Conservation (phyloP, 2,797 vertebrate genomes). For the Spinibarbus caldwelli region DNA sequence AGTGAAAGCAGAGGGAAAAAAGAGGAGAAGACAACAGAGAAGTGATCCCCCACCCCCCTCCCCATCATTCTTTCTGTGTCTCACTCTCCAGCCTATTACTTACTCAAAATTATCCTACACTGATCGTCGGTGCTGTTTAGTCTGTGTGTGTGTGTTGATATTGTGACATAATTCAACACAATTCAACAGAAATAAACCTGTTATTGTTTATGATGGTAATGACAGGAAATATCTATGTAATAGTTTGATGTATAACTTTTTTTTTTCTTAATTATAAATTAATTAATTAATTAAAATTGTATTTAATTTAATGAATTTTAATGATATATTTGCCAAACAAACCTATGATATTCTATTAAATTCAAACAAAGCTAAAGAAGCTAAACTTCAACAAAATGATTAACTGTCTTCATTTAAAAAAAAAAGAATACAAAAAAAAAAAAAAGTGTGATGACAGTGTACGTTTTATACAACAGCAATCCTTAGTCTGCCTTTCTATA, state of each 20-base stretch:
- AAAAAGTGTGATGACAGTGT: too few species aligned
- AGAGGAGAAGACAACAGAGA: constrained; percentile 41
- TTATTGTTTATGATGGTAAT: neutral
- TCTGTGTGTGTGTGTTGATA: neutral
- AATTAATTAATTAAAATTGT: neutral
- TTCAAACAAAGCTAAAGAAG: neutral
- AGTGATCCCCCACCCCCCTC: neutral
- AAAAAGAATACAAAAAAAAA: neutral
- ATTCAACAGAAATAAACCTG: neutral
- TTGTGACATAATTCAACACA: neutral
- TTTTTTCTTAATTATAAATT: neutral
- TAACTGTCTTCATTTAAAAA: neutral
- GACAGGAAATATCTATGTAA: neutral
- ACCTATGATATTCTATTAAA: neutral
- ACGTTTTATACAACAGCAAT: neutral
- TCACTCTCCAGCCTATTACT: constrained; percentile 28
- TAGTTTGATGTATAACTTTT: neutral
- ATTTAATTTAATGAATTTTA: neutral
- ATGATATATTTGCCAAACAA: neutral
- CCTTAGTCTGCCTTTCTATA: neutral
- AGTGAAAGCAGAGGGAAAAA: constrained; percentile 23
- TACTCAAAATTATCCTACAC: constrained; percentile 15
- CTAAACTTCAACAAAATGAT: neutral
- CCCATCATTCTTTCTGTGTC: constrained; percentile 21
- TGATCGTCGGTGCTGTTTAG: neutral